Evolutionary conservation across 2,113 vertebrate genomes (phyloP).

Genomic region (Eulemur rufifrons): DNA sequence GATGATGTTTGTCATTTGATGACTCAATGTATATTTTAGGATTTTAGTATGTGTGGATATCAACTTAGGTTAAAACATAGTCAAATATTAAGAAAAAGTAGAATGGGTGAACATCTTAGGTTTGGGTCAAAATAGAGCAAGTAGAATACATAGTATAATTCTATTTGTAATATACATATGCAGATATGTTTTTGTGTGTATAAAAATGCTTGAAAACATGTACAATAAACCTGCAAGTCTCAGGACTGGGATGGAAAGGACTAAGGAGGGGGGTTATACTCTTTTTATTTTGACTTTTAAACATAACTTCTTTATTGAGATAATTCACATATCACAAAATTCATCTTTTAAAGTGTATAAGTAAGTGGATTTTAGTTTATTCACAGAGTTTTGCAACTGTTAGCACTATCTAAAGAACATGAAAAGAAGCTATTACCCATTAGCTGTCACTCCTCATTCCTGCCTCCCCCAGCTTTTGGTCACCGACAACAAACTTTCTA

Average conservation of each 20-base stretch:
- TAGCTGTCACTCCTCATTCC: too few relatives aligned
- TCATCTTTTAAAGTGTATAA: neutral
- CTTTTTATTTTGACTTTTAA: neutral
- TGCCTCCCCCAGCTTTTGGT: neutral
- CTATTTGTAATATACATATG: neutral
- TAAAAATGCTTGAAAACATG: neutral
- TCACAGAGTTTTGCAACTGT: neutral
- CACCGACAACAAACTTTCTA: neutral
- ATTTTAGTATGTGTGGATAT: slow-evolving; percentile 2
- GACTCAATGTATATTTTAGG: neutral
- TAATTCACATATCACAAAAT: neutral
- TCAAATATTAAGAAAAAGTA: neutral
- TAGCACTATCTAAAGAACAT: neutral
- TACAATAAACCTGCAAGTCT: neutral
- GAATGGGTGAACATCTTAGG: neutral
- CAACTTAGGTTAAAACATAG: neutral
- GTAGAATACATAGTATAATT: neutral
- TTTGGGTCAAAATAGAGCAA: neutral
- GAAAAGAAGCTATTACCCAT: neutral
- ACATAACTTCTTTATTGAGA: neutral
- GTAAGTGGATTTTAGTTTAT: neutral
- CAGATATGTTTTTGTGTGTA: neutral
- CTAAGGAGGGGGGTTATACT: neutral
- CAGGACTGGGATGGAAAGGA: neutral
- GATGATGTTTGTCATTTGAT: neutral